A percentile compares a stretch with the other conserved stretches of the same genome.
Evolutionary conservation across 92 coral and sea anemone genomes (phyloP).

Genomic region (Muricea muricata): DNA sequence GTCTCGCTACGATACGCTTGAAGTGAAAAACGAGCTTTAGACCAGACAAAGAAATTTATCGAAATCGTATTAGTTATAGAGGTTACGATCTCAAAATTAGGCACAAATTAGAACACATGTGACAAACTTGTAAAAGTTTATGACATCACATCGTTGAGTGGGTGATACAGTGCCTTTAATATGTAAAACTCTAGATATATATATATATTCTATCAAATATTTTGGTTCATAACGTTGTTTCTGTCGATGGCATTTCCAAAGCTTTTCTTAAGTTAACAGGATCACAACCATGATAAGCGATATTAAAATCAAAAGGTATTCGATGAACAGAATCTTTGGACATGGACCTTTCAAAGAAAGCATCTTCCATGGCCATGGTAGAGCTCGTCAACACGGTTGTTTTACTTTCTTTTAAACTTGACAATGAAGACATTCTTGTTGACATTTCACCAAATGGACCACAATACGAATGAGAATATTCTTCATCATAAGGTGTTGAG

Average conservation of each 20-base stretch:
- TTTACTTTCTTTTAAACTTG: conserved; percentile 40
- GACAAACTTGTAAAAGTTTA: too few species aligned
- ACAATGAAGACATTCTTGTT: conserved; percentile 8
- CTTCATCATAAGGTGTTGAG: conserved; percentile 34
- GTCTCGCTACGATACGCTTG: too few species aligned
- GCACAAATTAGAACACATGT: too few species aligned
- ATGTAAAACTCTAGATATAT: too few species aligned
- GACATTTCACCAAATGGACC: conserved; percentile 39
- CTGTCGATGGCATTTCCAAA: conserved; percentile 39
- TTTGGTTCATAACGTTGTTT: conserved; percentile 29
- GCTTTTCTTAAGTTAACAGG: conserved; percentile 32
- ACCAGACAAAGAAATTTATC: too few species aligned
- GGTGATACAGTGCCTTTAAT: too few species aligned
- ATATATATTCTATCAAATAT: background rate
- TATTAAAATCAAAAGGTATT: conserved; percentile 34
- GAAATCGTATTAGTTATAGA: too few species aligned
- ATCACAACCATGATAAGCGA: conserved; percentile 43
- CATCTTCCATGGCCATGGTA: conserved; percentile 25
- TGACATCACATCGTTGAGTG: too few species aligned
- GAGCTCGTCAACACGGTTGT: conserved; percentile 34
- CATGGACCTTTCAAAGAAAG: conserved; percentile 22
- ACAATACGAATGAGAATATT: conserved; percentile 26
- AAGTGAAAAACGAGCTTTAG: too few species aligned
- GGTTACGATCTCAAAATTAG: too few species aligned
- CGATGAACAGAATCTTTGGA: conserved; percentile 38